Conservation (phyloP, 2,888 invertebrate genomes). For the Heliconius charithonia region DNA sequence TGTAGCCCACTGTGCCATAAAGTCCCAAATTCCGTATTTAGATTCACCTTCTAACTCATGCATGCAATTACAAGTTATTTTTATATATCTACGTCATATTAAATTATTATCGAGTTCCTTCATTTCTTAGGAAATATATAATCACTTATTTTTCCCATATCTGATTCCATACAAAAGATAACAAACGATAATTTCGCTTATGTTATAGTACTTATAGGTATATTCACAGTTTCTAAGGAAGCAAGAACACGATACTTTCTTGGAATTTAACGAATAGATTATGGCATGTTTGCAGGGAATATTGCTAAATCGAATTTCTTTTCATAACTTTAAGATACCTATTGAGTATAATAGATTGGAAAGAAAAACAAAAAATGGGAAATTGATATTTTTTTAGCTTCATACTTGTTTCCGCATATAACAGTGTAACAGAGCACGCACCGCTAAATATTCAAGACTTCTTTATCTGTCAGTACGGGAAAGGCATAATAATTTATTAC, state of each 20-base stretch:
- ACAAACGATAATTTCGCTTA: slow-evolving; percentile 6
- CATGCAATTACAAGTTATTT: not conserved
- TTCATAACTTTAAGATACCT: not conserved
- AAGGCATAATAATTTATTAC: too few relatives aligned
- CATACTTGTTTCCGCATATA: too few relatives aligned
- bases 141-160: slow-evolving; percentile 27
- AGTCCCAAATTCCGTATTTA: too few relatives aligned
- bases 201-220: not conserved
- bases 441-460: too few relatives aligned
- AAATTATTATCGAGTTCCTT: not conserved
- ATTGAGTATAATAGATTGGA: too few relatives aligned
- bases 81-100: not conserved
- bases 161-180: slow-evolving; percentile 29
- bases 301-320: slow-evolving; percentile 3
- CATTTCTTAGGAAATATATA: slow-evolving; percentile 10
- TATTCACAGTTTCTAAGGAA: slow-evolving; percentile 25
- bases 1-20: too few relatives aligned
- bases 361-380: too few relatives aligned
- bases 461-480: too few relatives aligned
- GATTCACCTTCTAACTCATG: not conserved
- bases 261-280: slow-evolving; percentile 26
- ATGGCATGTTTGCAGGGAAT: not conserved
- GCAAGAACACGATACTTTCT: slow-evolving; percentile 27
- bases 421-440: too few relatives aligned
- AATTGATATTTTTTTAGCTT: too few relatives aligned